These are phyloP conservation scores for Acanthopagrus latus DNA, from an alignment of 2,797 vertebrate species.

Conservation along the genomic window DNA sequence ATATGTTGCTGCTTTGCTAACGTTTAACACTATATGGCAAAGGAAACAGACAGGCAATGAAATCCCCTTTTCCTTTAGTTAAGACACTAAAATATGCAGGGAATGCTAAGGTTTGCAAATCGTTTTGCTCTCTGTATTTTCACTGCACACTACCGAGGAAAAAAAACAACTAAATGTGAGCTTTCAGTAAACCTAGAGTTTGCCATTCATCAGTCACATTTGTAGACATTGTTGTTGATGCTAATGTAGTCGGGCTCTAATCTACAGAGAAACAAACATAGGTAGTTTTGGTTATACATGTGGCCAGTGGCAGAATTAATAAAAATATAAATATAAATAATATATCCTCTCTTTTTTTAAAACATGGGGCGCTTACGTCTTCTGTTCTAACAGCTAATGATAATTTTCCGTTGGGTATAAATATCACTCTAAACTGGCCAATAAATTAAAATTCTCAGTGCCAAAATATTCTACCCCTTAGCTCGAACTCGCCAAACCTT, in stretches of 20 bases:
- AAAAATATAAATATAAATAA: conserved; percentile 85
- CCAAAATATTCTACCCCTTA: conserved; percentile 56
- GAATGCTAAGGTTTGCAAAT: conserved; percentile 92
- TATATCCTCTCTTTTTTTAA: conserved; percentile 70
- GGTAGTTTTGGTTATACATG: conserved; percentile 80
- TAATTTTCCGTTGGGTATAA: conserved; percentile 67
- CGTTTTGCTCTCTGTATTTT: conserved; percentile 89
- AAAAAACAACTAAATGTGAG: conserved; percentile 73
- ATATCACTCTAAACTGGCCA: conserved; percentile 69
- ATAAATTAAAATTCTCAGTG: conserved; percentile 77
- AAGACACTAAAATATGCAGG: conserved; percentile 96
- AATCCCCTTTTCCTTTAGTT: conserved; percentile 89
- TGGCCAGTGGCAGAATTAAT: conserved; percentile 74
- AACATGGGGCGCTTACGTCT: conserved; percentile 47
- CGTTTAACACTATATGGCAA: conserved; percentile 93
- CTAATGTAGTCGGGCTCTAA: conserved; percentile 39
- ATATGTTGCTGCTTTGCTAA: conserved; percentile 79
- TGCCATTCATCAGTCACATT: conserved; percentile 71
- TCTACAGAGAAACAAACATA: conserved; percentile 67
- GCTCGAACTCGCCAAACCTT: conserved; percentile 50
- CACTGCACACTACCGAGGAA: conserved; percentile 85
- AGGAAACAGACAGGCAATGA: conserved; percentile 86
- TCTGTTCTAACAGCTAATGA: conserved; percentile 55
- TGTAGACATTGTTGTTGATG: conserved; percentile 30
- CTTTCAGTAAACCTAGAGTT: conserved; percentile 87